Evolutionary conservation across 1,140 invertebrate species (phyloP), one percentile per base, ranked within the genome.

Genomic region (Drosophila pachea): DNA sequence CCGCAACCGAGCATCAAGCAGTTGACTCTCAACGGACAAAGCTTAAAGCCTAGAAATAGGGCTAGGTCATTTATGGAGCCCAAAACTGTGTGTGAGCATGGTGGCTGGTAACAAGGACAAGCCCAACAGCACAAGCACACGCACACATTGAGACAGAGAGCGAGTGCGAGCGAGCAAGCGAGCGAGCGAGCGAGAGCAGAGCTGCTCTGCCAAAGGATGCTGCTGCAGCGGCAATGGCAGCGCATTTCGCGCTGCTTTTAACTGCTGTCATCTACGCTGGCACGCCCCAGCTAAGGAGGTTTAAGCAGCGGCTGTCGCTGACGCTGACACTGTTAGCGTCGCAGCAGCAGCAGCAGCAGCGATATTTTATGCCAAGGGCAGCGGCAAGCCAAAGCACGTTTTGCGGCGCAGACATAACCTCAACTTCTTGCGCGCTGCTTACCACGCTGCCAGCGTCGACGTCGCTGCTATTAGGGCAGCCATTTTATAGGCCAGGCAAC

Each of bases 401-500:
- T 83, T 78, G 81, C 73, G 79, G 79, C 76, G 81, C 76, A 84
- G 76, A 84, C 79, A 84, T 84, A 84, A 84, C 79, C 79, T 84
- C 79, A 84, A 84, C 79, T 84, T 84, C 79, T 84, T 84, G 81
- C 73, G 81, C 79, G 79, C 79, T 84, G 79, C 79, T 86, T 84
- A 84, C 79, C 79, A 84, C 79, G 79, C 79, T 84, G 79, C 78
- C 78, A 65, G 43, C 78, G 66, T 49, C 66, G 53, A 54, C 29
- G 63, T 11, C 63, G 76, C 76, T 56, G 72, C 69, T 76, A 76
- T 78, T 82, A 73, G 62, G 76, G 79, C 73, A 75, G 79, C 79
- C 79, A 83, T 84, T 84, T 84, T 84, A 83, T 76, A 76, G 79
- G 79, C 79, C 79, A 83, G 79, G 75, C 79, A 83, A 78, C 79